These are phyloP conservation scores for Sarcophaga bullata DNA, from an alignment of 1,140 invertebrate species.

Conservation along the genomic window DNA sequence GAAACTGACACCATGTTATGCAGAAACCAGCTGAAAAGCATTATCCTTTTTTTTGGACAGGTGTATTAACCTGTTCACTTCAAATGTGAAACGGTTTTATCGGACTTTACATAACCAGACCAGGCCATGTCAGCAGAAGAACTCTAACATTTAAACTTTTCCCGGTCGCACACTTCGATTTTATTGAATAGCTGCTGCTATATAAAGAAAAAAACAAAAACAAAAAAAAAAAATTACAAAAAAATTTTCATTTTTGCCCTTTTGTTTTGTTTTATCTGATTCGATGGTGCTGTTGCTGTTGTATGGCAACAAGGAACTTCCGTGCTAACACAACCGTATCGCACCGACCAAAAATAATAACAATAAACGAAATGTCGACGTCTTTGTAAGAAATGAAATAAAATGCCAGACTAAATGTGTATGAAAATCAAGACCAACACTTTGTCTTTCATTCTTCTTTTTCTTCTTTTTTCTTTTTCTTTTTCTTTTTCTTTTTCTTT, in stretches of 20 bases:
- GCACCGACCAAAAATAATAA: background rate
- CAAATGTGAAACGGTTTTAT: background rate
- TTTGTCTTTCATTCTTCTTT: background rate
- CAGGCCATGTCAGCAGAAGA: no score
- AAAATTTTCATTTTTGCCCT: background rate
- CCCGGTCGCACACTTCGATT: no score
- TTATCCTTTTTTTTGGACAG: slow-evolving; percentile 20
- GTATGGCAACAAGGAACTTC: background rate
- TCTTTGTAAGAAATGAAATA: slow-evolving; percentile 30
- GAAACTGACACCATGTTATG: background rate
- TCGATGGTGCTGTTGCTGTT: background rate
- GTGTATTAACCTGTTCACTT: slow-evolving; percentile 24
- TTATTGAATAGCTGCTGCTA: no score
- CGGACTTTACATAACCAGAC: no score
- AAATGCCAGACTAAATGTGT: background rate
- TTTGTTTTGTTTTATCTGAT: background rate
- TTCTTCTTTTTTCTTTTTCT: no score
- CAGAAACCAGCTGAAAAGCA: slow-evolving; percentile 17
- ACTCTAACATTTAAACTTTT: no score
- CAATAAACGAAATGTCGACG: background rate
- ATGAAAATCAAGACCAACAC: slow-evolving; percentile 30
- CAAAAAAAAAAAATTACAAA: no score
- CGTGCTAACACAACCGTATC: background rate
- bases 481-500: no score
- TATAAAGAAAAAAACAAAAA: no score